Conservation (phyloP, 2,888 invertebrate species). For the Stomorhina lunata region DNA sequence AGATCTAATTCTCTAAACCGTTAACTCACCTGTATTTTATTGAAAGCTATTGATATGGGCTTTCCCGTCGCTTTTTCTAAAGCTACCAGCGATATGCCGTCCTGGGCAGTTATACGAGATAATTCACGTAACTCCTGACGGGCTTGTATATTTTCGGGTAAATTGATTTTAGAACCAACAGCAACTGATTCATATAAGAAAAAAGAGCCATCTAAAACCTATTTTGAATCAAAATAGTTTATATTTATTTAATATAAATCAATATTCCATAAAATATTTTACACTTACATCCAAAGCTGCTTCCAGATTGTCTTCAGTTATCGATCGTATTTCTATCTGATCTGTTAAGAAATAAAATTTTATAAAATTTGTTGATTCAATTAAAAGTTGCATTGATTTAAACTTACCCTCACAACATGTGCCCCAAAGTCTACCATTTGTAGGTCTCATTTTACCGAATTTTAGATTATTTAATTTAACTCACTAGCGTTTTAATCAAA, state of each 20-base stretch:
- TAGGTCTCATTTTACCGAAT: slow-evolving; percentile 42
- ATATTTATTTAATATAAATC: background rate
- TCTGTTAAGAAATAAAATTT: slow-evolving; percentile 75
- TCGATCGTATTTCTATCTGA: slow-evolving; percentile 82
- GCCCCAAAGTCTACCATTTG: slow-evolving; percentile 60
- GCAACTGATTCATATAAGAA: slow-evolving; percentile 83
- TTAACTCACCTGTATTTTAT: slow-evolving; percentile 84
- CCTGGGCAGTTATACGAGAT: slow-evolving; percentile 82
- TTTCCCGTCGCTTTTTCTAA: slow-evolving; percentile 81
- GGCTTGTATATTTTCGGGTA: slow-evolving; percentile 81
- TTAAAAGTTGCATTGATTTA: background rate
- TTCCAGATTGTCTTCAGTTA: slow-evolving; percentile 82
- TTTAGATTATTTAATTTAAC: background rate
- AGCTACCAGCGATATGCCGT: slow-evolving; percentile 85
- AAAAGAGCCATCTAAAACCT: slow-evolving; percentile 80
- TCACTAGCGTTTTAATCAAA: background rate
- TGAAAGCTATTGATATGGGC: slow-evolving; percentile 84
- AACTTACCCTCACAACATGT: slow-evolving; percentile 53
- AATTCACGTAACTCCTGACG: slow-evolving; percentile 83
- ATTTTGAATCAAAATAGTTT: background rate
- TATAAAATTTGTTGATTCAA: slow-evolving; percentile 67
- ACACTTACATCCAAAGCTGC: slow-evolving; percentile 83
- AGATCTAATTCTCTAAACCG: no score
- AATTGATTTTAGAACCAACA: slow-evolving; percentile 82
- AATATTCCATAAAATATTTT: background rate